Percentiles rank a stretch among this genome's conserved stretches.
These are phyloP conservation scores for Tilapia sparmanii DNA, from an alignment of 2,113 vertebrate species.

Conservation along the genomic window DNA sequence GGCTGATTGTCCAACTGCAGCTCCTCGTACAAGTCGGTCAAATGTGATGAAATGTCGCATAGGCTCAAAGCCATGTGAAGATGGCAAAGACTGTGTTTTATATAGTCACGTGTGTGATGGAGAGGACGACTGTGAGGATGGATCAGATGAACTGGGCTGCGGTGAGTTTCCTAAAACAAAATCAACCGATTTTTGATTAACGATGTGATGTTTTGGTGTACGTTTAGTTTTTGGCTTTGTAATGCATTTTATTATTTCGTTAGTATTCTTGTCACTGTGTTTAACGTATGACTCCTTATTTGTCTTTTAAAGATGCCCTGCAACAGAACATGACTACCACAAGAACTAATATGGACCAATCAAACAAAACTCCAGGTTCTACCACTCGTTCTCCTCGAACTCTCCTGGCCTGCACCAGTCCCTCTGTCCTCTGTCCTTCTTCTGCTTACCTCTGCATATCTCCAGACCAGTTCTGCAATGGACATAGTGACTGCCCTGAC, in stretches of 20 bases:
- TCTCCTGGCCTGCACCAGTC: constrained; percentile 55
- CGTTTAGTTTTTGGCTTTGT: background rate
- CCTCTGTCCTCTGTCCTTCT: constrained; percentile 69
- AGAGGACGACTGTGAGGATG: constrained; percentile 77
- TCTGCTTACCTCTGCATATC: constrained; percentile 63
- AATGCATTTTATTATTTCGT: background rate
- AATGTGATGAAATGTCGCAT: constrained; percentile 40
- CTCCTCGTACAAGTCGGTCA: background rate
- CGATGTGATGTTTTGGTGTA: background rate
- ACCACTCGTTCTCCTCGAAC: background rate
- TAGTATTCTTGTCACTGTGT: background rate
- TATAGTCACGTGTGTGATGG: constrained; percentile 77
- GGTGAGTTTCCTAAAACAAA: background rate
- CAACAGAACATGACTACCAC: constrained; percentile 48
- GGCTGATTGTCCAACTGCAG: constrained; percentile 40
- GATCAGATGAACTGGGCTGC: constrained; percentile 78
- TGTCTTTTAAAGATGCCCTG: constrained; percentile 46
- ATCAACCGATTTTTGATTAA: background rate
- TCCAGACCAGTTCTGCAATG: constrained; percentile 74
- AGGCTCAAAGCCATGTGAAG: constrained; percentile 58
- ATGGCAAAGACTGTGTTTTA: constrained; percentile 71
- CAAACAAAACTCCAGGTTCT: background rate
- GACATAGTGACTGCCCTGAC: constrained; percentile 76
- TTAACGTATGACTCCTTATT: background rate
- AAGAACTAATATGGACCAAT: background rate